Percentiles rank a stretch among this genome's conserved stretches.
Evolutionary conservation across 2,888 invertebrate genomes (phyloP).

Genomic region (Pristionchus exspectatus): DNA sequence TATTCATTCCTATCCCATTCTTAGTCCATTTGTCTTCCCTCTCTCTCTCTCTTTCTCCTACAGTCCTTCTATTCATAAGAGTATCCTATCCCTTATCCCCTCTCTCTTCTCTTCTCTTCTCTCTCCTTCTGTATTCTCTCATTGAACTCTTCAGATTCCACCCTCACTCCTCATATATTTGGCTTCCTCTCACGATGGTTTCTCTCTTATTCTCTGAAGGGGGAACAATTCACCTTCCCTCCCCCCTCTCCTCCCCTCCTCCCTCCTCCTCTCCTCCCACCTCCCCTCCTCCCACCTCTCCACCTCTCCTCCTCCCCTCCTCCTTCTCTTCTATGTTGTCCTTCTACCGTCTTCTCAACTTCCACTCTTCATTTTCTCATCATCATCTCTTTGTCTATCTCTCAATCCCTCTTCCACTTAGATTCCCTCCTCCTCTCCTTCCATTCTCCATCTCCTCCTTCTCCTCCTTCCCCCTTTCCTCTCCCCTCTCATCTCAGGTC

Average conservation of each 20-base stretch:
- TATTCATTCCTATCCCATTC: constrained; percentile 33
- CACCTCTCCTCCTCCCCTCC: background rate
- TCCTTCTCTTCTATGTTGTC: background rate
- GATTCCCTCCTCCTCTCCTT: background rate
- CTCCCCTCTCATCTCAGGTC: constrained; percentile 44
- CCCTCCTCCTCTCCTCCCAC: background rate
- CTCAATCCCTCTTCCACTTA: constrained; percentile 41
- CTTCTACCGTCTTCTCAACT: constrained; percentile 41
- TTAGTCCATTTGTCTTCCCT: background rate
- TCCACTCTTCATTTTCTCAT: constrained; percentile 35
- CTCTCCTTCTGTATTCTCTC: constrained; percentile 23
- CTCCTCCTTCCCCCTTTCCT: background rate
- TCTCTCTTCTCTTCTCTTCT: background rate
- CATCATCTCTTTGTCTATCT: background rate
- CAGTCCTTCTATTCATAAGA: constrained; percentile 20
- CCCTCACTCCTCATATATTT: constrained; percentile 45
- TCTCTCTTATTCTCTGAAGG: constrained; percentile 41
- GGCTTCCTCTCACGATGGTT: constrained; percentile 52
- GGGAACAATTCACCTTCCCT: constrained; percentile 15
- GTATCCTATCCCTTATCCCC: background rate
- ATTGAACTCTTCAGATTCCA: constrained; percentile 26
- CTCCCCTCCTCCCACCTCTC: constrained; percentile 2
- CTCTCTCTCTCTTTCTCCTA: constrained; percentile 9
- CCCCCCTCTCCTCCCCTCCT: too few species aligned
- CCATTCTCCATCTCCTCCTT: background rate